These are phyloP conservation scores for Palythoa caribaeorum DNA, from an alignment of 92 coral and sea anemone genomes.

Conservation along the genomic window DNA sequence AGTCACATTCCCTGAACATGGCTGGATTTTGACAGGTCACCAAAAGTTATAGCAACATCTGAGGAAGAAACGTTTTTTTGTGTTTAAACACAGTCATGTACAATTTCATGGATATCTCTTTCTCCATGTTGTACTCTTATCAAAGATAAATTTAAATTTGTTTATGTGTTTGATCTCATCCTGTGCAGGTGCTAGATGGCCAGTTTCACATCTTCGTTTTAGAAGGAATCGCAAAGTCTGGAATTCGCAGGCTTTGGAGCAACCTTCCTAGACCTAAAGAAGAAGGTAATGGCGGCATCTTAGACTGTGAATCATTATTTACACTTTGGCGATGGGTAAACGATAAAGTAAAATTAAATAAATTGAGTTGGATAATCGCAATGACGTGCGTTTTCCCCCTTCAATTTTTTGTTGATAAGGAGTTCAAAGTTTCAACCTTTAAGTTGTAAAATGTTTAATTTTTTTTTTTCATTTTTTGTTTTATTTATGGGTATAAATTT, in stretches of 20 bases:
- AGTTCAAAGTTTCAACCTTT: no score
- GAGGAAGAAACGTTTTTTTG: not conserved
- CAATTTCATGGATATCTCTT: not conserved
- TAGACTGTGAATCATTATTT: not conserved
- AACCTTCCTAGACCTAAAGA: conserved; percentile 83
- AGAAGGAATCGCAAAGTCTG: conserved; percentile 88
- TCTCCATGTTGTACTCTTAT: not conserved
- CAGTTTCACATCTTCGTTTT: conserved; percentile 91
- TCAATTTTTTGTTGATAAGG: no score
- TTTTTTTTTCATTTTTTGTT: no score
- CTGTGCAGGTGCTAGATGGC: conserved; percentile 67
- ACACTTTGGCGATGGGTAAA: no score
- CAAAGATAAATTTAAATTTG: not conserved
- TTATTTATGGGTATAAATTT: no score
- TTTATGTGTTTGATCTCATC: not conserved
- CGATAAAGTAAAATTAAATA: no score
- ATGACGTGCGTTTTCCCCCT: no score
- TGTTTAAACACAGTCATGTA: not conserved
- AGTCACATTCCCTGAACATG: no score
- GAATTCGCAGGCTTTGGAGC: conserved; percentile 77
- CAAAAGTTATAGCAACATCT: not conserved
- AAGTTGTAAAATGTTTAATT: no score
- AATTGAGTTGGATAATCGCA: no score
- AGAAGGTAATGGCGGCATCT: conserved; percentile 64
- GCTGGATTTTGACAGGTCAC: no score